Base-by-base conservation (phyloP, 2,888 invertebrate species). In the Creontiades dilutus region DNA sequence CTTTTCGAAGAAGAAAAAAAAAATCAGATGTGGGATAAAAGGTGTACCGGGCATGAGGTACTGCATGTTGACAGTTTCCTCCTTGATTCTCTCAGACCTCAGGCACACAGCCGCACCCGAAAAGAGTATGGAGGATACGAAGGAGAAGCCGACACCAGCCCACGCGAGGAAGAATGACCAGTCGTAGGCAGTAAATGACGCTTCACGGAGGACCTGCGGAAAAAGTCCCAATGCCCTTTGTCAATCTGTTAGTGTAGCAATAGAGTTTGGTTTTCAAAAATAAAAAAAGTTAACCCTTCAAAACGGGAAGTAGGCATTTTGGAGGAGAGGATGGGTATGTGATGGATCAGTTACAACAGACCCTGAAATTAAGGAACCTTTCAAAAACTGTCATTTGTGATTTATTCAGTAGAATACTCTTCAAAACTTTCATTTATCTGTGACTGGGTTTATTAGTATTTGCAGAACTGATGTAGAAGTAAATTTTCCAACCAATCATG, bases 101-200 rank as follows among this genome's bases (percentile, higher is more conserved):
- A 98, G 96, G 94, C 98, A 98, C 94, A 98, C 97, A 93, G 98
- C 98, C 93, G 98, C 97, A 93, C 97, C 97, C 93, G 97, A 97
- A 94, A 98, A 96, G 94, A 98, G 95, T 94, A 98, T 96, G 94
- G 98, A 97, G 93, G 98, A 96, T 94, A 98, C 95, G 87, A 98
- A 95, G 93, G 97, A 96, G 94, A 97, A 96, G 93, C 96, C 98
- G 93, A 98, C 98, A 94, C 98, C 98, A 94, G 98, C 97, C 98
- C 98, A 99, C 94, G 98, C 97, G 93, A 98, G 96, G 95, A 98
- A 96, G 95, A 98, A 99, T 93, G 98, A 98, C 98, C 98, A 99
- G 94, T 98, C 98, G 95, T 98, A 98, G 94, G 96, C 95, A 93
- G 96, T 92, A 91, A 91, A 95, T 92, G 96, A 95, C 94, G 96